Base-by-base conservation (phyloP, 2,797 vertebrate genomes). In the Acestrorhynchus altus region DNA sequence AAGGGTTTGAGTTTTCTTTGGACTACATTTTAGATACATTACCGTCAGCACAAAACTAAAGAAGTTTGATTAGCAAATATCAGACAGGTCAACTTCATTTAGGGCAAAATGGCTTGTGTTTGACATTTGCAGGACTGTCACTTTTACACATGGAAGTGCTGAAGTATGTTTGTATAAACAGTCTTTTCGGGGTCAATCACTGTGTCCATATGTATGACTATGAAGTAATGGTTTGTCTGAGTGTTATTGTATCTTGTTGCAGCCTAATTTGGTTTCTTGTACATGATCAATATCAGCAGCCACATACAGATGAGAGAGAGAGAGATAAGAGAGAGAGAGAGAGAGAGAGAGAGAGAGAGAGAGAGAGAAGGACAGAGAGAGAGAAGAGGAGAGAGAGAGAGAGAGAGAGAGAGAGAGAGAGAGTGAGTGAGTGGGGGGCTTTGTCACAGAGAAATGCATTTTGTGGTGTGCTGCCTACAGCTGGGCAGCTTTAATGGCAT, bases 401-500 rank as follows among this genome's bases (percentile, higher is more conserved):
- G 6, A 63, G 44, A 63, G 72, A 51, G 31, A 73, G 28, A 63
- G 28, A 35, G 28, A 24, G 67, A 16, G 13, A 59, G 39, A 42
- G 20, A 74, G 24, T 12, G 35, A 76, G 51, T 49, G 76, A 67
- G 44, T 35, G 28, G 47, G 86, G 80, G 83, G 81, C 86, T 77
- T 66, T 80, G 83, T 83, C 77, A 83, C 88, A 89, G 87, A 90
- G 86, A 92, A 93, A 93, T 91, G 87, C 74, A 88, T 80, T 76
- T 77, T 77, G 89, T 93, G 87, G 89, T 89, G 87, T 66, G 0
- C 22, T 35, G 84, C 86, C 85, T 87, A 79, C 82, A 83, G 84
- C 85, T 81, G 68, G 87, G 77, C 22, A 77, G 74, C 40, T 83
- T 87, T 85, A 88, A 89, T 81, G 88, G 31, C 72, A 83, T 83